Base-by-base conservation (phyloP, 2,888 invertebrate genomes). In the Ichneumoninae sp. region DNA sequence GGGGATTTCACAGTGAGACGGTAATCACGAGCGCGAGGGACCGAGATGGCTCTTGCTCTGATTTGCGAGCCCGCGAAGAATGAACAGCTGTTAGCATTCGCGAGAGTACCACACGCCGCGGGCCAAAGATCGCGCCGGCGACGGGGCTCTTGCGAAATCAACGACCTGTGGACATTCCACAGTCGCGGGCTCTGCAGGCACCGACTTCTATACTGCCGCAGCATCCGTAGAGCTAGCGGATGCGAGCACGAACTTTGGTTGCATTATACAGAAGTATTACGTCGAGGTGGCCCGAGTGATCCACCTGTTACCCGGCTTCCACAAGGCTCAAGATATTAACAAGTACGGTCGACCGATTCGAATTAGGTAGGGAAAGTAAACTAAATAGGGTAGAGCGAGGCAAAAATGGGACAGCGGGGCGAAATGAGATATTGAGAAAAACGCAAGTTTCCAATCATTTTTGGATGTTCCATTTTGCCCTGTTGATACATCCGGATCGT, bases 111-210 rank as follows among this genome's bases (percentile, higher is more conserved):
- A 85, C 85, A 83, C 85, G 91, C 90, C 81, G 87, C 89, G 81
- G 87, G 90, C 91, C 89, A 90, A 91, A 91, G 90, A 92, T 92
- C 90, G 87, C 84, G 83, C 73, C 81, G 84, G 75, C 87, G 86
- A 87, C 87, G 82, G 82, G 79, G 52, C 85, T 82, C 75, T 85
- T 82, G 85, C 83, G 88, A 90, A 90, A 91, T 90, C 92, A 90
- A 90, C 90, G 91, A 90, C 90, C 90, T 88, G 90, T 89, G 89
- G 88, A 89, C 89, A 90, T 91, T 92, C 90, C 89, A 30, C 88
- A 85, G 75, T 87, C 76, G 81, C 73, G 82, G 77, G 63, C 69
- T 71, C 70, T 73, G 63, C 70, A 54, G 54, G 60, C 76, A 74
- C 52, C 79, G 84, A 69, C 33, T 71, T 65, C 60, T 19, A n/a